A percentile compares a stretch with the other conserved stretches of the same genome.
Evolutionary conservation across 2,888 invertebrate species (phyloP).

Genomic region (Eristalis tenax): DNA sequence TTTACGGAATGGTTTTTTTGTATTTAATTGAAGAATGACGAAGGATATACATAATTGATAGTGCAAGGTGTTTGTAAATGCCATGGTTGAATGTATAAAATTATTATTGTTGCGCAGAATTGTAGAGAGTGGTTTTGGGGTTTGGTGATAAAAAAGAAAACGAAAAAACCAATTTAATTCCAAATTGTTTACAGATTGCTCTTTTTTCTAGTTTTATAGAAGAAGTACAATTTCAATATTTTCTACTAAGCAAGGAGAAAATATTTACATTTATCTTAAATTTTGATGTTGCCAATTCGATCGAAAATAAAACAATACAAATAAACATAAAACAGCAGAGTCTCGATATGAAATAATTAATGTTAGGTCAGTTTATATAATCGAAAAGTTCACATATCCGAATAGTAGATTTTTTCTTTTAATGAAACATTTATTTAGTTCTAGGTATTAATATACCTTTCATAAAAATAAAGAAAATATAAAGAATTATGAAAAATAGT

Average conservation of each 20-base stretch:
- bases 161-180: conserved; percentile 39
- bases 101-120: conserved; percentile 52
- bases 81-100: conserved; percentile 39
- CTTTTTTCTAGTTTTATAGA: not conserved
- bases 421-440: no score
- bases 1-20: conserved; percentile 55
- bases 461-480: no score
- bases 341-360: no score
- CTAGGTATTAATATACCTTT: no score
- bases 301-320: not conserved
- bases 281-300: conserved; percentile 34
- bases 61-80: conserved; percentile 58
- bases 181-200: conserved; percentile 23
- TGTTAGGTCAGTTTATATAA: no score
- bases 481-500: no score
- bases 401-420: no score
- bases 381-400: no score
- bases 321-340: no score
- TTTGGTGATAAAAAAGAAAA: conserved; percentile 55
- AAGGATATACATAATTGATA: conserved; percentile 27
- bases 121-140: conserved; percentile 40
- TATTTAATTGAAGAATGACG: conserved; percentile 45
- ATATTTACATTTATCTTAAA: conserved; percentile 38
- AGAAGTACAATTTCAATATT: conserved; percentile 35
- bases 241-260: conserved; percentile 17